phyloP scores from a whole-genome alignment of 30 jellyfish, hydroid and myxozoan species.

The Euphysa ruthae region DNA sequence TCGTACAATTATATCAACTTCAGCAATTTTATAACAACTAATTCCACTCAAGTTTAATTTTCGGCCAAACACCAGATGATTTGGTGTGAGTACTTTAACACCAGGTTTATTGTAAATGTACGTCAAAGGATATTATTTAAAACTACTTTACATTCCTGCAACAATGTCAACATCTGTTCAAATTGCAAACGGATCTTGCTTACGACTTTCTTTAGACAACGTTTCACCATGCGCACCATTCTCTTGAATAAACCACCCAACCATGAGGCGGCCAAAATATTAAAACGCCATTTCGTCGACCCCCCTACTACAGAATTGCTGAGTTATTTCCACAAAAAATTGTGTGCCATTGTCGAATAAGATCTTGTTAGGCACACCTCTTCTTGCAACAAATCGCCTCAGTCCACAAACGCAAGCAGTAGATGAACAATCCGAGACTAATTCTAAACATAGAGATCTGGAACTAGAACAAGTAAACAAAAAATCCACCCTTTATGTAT shows the following conservation, averaged over 20 bases:
- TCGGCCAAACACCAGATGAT: neutral
- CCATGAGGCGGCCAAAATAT: neutral
- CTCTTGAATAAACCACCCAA: slow-evolving; percentile 11
- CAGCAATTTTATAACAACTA: neutral
- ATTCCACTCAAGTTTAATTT: neutral
- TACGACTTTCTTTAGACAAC: neutral
- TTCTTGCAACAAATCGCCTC: neutral
- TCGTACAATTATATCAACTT: neutral
- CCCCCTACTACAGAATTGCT: neutral
- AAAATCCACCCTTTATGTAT: neutral
- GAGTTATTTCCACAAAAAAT: neutral
- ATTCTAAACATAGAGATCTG: neutral
- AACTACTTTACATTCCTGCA: neutral
- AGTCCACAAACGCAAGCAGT: neutral
- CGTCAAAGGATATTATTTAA: neutral
- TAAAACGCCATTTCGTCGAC: neutral
- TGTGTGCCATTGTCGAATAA: slow-evolving; percentile 7
- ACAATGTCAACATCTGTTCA: slow-evolving; percentile 1
- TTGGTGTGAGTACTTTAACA: neutral
- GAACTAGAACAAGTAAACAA: neutral
- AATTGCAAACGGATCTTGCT: neutral
- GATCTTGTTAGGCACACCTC: neutral
- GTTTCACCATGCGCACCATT: neutral
- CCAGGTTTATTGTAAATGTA: neutral
- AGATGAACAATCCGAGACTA: slow-evolving; percentile 1